Conservation (phyloP, 1,140 invertebrate species). For the Latrodectus geometricus region DNA sequence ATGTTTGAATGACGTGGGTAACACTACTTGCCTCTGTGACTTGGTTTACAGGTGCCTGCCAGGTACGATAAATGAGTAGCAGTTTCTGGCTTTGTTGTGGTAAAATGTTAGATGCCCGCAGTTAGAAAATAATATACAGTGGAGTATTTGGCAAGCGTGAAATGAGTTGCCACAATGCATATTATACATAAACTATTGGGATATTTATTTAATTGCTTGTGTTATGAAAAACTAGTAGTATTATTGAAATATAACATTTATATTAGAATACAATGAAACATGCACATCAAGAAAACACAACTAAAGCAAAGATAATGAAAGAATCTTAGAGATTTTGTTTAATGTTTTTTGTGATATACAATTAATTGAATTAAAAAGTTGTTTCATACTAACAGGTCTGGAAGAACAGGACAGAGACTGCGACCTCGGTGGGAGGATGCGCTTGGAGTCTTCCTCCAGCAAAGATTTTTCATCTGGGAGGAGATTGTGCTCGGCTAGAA, state of each 20-base stretch:
- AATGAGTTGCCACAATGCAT: too few relatives aligned
- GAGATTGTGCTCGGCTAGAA: slow-evolving; percentile 51
- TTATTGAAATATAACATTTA: not conserved
- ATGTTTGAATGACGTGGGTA: too few relatives aligned
- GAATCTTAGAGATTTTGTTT: not conserved
- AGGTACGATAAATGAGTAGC: too few relatives aligned
- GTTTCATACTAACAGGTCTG: slow-evolving; percentile 40
- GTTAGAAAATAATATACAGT: too few relatives aligned
- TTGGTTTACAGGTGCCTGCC: too few relatives aligned
- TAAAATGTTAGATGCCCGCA: too few relatives aligned
- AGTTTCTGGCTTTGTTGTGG: too few relatives aligned
- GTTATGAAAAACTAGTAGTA: not conserved
- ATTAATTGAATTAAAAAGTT: not conserved
- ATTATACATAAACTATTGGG: too few relatives aligned
- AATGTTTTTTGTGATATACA: not conserved
- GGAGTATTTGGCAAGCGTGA: too few relatives aligned
- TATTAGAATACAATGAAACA: not conserved
- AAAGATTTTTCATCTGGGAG: slow-evolving; percentile 29
- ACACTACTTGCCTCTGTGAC: too few relatives aligned
- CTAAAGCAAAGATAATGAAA: not conserved
- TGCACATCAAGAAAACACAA: not conserved
- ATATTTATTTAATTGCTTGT: not conserved
- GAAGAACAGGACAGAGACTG: slow-evolving; percentile 25
- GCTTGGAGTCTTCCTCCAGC: slow-evolving; percentile 27
- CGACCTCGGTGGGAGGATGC: slow-evolving; percentile 31